Evolutionary conservation across 2,888 invertebrate genomes (phyloP).

Genomic region (Lampropteryx suffumata): DNA sequence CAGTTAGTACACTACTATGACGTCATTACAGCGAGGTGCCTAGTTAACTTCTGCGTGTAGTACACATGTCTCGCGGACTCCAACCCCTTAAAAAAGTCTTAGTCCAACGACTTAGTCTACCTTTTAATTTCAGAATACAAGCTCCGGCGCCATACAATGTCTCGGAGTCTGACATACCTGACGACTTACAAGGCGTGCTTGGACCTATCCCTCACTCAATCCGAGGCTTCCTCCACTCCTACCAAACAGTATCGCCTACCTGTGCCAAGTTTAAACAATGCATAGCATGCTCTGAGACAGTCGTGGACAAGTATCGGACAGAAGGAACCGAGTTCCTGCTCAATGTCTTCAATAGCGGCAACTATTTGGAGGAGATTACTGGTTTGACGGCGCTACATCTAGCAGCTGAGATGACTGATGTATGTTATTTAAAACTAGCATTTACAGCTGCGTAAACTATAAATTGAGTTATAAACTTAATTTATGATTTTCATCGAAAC

Average conservation of each 20-base stretch:
- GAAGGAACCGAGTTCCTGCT: slow-evolving; percentile 88
- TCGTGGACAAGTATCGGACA: slow-evolving; percentile 59
- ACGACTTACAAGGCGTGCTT: slow-evolving; percentile 84
- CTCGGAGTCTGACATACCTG: slow-evolving; percentile 48
- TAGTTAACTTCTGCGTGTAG: neutral
- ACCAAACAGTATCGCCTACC: slow-evolving; percentile 91
- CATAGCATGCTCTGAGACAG: slow-evolving; percentile 92
- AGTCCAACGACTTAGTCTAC: too few species aligned
- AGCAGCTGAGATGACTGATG: slow-evolving; percentile 83
- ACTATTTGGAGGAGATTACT: slow-evolving; percentile 92
- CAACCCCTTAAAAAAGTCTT: too few species aligned
- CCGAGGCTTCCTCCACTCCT: slow-evolving; percentile 93
- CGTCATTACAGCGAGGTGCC: too few species aligned
- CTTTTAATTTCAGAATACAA: slow-evolving; percentile 67
- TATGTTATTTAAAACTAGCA: slow-evolving; percentile 48
- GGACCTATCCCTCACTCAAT: slow-evolving; percentile 97
- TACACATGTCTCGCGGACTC: too few species aligned
- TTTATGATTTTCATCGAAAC: too few species aligned
- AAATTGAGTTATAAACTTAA: too few species aligned
- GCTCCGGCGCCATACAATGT: slow-evolving; percentile 86
- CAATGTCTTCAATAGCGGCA: slow-evolving; percentile 90
- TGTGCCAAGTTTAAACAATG: slow-evolving; percentile 94
- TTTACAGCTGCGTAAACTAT: too few species aligned
- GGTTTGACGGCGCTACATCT: slow-evolving; percentile 87
- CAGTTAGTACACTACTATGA: too few species aligned